phyloP scores from a whole-genome alignment of 2,797 vertebrate genomes.

The Neosalanx taihuensis region DNA sequence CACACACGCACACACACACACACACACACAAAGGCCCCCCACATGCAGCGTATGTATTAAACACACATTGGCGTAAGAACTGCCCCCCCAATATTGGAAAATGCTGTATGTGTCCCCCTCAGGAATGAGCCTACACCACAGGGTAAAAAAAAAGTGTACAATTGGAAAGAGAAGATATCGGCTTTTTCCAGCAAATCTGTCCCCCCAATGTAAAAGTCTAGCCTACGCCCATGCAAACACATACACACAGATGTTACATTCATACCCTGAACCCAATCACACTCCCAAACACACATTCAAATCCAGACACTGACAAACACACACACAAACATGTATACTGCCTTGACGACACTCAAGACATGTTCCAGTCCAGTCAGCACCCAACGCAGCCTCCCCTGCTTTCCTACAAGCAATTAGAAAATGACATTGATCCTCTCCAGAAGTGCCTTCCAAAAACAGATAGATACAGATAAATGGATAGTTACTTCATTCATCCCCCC shows the following conservation, averaged over 20 bases:
- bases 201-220: too few relatives aligned
- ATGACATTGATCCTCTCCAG: not conserved
- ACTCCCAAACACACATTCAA: too few relatives aligned
- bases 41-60: not conserved
- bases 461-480: too few relatives aligned
- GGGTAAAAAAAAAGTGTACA: too few relatives aligned
- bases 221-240: not conserved
- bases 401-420: not conserved
- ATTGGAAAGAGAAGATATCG: too few relatives aligned
- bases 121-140: too few relatives aligned
- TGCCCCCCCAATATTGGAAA: too few relatives aligned
- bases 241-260: constrained; percentile 2
- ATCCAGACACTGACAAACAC: not conserved
- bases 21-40: not conserved
- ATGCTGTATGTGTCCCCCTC: too few relatives aligned
- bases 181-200: too few relatives aligned
- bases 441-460: too few relatives aligned
- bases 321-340: constrained; percentile 5
- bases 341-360: too few relatives aligned
- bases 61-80: not conserved
- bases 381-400: constrained; percentile 1
- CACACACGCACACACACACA: constrained; percentile 4
- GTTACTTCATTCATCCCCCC: not conserved
- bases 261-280: too few relatives aligned
- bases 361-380: constrained; percentile 6